Evolutionary conservation across 2,797 vertebrate genomes (phyloP).

Genomic region (Microctenopoma steveboyesi): DNA sequence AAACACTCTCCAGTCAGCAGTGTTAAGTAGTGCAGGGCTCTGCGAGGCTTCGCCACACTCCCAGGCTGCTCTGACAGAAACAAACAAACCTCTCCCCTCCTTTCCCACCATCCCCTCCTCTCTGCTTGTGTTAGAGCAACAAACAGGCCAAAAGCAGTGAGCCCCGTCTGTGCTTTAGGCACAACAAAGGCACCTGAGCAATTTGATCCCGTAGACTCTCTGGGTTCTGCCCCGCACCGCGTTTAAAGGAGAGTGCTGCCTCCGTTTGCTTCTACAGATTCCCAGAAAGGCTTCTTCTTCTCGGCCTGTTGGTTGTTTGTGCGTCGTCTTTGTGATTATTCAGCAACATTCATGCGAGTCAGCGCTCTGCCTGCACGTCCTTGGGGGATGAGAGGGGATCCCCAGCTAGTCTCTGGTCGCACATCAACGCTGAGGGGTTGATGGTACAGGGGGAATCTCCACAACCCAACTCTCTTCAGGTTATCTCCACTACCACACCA

Average conservation of each 20-base stretch:
- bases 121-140: constrained; percentile 60
- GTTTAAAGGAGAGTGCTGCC: constrained; percentile 30
- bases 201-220: constrained; percentile 69
- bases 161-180: constrained; percentile 63
- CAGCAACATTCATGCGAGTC: constrained; percentile 56
- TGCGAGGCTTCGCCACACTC: constrained; percentile 31
- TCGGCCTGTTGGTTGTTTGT: constrained; percentile 58
- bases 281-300: constrained; percentile 43
- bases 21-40: constrained; percentile 33
- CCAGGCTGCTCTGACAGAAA: constrained; percentile 40
- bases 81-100: constrained; percentile 57
- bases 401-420: constrained; percentile 40
- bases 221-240: constrained; percentile 24
- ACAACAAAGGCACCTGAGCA: constrained; percentile 76
- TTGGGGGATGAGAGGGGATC: constrained; percentile 69
- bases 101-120: constrained; percentile 43
- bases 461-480: no score
- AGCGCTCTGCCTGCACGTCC: constrained; percentile 55
- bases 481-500: constrained; percentile 40
- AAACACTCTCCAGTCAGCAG: constrained; percentile 20
- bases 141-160: constrained; percentile 75
- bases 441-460: no score
- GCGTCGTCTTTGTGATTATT: constrained; percentile 55
- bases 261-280: constrained; percentile 54
- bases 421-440: constrained; percentile 19